These are phyloP conservation scores for Galago senegalensis DNA, from an alignment of 2,797 vertebrate species.

Conservation along the genomic window DNA sequence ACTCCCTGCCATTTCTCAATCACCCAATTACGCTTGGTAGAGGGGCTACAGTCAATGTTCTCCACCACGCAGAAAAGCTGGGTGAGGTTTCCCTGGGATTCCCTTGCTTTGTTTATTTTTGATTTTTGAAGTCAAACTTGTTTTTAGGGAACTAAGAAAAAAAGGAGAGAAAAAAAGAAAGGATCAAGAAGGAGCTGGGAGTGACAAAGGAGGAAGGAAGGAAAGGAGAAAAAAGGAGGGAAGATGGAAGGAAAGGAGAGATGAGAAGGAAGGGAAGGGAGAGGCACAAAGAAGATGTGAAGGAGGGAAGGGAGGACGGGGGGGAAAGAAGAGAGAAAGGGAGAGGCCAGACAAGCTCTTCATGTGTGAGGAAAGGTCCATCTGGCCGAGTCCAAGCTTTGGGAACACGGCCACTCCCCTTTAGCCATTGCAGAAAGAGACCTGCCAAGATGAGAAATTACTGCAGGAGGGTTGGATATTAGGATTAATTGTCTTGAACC, in stretches of 20 bases:
- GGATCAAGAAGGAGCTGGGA: rapidly evolving
- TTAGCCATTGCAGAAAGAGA: conserved; percentile 95
- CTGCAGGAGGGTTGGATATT: conserved; percentile 95
- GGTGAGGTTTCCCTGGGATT: not conserved
- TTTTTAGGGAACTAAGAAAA: not conserved
- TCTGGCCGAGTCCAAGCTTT: conserved; percentile 86
- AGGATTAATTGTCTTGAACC: conserved; percentile 99
- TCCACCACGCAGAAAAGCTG: not conserved
- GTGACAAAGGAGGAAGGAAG: rapidly evolving
- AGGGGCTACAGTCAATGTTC: not conserved
- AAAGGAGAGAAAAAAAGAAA: rapidly evolving
- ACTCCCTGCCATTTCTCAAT: conserved; percentile 69
- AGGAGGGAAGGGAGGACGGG: rapidly evolving
- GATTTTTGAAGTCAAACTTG: not conserved
- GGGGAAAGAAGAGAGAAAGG: not conserved
- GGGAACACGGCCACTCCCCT: conserved; percentile 92
- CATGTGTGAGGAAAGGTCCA: conserved; percentile 76
- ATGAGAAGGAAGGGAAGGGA: not conserved
- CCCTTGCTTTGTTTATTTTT: not conserved
- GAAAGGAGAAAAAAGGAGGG: rapidly evolving
- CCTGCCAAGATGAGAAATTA: conserved; percentile 99
- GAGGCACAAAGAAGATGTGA: rapidly evolving
- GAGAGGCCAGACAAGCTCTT: not conserved
- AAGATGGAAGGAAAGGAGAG: not conserved
- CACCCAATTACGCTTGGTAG: conserved; percentile 48